These are phyloP conservation scores for Dryococelus australis DNA, from an alignment of 2,888 invertebrate species.

Conservation along the genomic window DNA sequence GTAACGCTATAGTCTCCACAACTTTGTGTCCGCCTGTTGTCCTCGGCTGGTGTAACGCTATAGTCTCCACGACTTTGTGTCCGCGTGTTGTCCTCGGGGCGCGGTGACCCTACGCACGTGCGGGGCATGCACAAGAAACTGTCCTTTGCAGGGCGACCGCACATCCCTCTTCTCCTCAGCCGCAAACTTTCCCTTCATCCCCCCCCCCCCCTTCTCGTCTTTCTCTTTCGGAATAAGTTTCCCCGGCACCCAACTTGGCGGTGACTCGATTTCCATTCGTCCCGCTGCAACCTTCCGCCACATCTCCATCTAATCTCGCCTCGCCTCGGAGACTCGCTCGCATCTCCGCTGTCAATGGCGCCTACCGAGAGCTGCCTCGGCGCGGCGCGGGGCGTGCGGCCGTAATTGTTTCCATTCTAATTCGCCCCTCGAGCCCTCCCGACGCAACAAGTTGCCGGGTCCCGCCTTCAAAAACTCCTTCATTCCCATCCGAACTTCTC, in stretches of 20 bases:
- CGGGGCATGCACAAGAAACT: neutral
- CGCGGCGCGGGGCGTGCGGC: neutral
- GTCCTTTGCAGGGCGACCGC: neutral
- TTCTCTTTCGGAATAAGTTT: neutral
- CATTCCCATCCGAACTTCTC: neutral
- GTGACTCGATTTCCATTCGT: neutral
- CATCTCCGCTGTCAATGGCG: neutral
- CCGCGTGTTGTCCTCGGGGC: neutral
- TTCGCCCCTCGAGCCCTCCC: too few species aligned
- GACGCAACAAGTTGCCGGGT: neutral
- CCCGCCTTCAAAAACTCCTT: neutral
- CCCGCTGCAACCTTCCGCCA: neutral
- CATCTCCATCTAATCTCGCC: neutral
- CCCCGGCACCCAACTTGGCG: neutral
- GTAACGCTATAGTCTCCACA: too few species aligned
- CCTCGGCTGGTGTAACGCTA: too few species aligned
- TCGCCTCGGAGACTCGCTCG: neutral
- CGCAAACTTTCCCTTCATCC: neutral
- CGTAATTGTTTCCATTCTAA: slow-evolving; percentile 7
- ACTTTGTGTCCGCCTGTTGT: too few species aligned
- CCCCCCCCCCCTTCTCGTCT: neutral
- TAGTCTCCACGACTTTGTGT: neutral
- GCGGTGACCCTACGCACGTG: neutral
- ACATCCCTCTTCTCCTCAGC: neutral
- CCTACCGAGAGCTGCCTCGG: neutral